Percentiles rank a stretch among this genome's conserved stretches.
Conservation (phyloP, 2,888 invertebrate species). For the Ormyrus labotus region DNA sequence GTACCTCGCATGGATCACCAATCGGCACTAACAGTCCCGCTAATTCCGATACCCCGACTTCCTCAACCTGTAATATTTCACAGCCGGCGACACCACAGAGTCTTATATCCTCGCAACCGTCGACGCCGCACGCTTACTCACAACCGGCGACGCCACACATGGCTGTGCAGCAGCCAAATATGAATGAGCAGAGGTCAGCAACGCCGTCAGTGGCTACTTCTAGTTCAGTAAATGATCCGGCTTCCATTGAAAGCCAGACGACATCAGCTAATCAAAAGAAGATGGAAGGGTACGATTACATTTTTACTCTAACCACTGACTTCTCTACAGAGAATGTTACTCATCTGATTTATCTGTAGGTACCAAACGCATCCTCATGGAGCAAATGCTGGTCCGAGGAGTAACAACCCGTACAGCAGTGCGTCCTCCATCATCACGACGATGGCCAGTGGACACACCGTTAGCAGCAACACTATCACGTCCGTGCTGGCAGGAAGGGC, state of each 20-base stretch:
- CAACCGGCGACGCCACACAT: slow-evolving; percentile 73
- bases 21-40: slow-evolving; percentile 78
- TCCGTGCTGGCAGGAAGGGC: slow-evolving; percentile 87
- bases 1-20: slow-evolving; percentile 88
- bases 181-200: slow-evolving; percentile 66
- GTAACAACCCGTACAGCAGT: slow-evolving; percentile 63
- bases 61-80: slow-evolving; percentile 68
- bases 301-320: background rate
- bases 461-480: slow-evolving; percentile 88
- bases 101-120: slow-evolving; percentile 71
- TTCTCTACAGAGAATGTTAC: background rate
- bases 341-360: slow-evolving; percentile 43
- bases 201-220: slow-evolving; percentile 65
- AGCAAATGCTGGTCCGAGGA: slow-evolving; percentile 17
- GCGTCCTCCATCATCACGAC: slow-evolving; percentile 78
- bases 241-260: slow-evolving; percentile 62
- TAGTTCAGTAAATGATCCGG: slow-evolving; percentile 60
- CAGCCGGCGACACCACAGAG: slow-evolving; percentile 72
- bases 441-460: slow-evolving; percentile 86
- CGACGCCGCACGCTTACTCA: slow-evolving; percentile 72
- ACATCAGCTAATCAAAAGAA: slow-evolving; percentile 57
- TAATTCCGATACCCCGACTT: slow-evolving; percentile 76
- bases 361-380: slow-evolving; percentile 73
- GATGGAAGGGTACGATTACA: slow-evolving; percentile 36
- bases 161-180: slow-evolving; percentile 59